A percentile compares a stretch with the other conserved stretches of the same genome.
Conservation (phyloP, 2,113 vertebrate genomes). For the Paradoxurus hermaphroditus region DNA sequence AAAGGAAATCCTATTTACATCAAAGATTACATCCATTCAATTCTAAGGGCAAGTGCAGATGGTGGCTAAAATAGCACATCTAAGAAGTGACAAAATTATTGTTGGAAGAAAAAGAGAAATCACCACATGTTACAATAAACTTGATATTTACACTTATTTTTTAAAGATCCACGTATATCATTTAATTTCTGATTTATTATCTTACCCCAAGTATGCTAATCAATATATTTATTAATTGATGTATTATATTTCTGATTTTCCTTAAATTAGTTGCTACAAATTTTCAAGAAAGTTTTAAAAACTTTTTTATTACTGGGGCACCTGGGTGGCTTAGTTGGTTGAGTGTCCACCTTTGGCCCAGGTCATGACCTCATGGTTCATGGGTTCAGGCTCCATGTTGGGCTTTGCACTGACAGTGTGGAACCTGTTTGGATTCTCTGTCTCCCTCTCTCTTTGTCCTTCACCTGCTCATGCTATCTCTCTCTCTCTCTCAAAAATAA, state of each 20-base stretch:
- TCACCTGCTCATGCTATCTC: too few species aligned
- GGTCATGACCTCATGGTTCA: too few species aligned
- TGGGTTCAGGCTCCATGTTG: too few species aligned
- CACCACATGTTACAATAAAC: background rate
- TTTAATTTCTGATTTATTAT: background rate
- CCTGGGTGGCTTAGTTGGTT: too few species aligned
- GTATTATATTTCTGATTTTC: background rate
- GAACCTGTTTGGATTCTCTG: too few species aligned
- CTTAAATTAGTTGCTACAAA: background rate
- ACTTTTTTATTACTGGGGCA: too few species aligned
- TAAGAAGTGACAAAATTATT: background rate
- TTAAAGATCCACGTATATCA: background rate
- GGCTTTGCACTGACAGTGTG: too few species aligned
- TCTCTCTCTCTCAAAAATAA: too few species aligned
- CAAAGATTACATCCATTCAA: background rate
- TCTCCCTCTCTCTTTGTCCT: too few species aligned
- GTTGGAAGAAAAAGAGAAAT: background rate
- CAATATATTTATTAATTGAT: background rate
- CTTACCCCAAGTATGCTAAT: background rate
- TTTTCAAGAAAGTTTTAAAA: background rate
- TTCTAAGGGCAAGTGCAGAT: background rate
- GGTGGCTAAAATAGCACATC: background rate
- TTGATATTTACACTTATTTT: background rate
- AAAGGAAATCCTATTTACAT: background rate
- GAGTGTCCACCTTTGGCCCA: too few species aligned